Evolutionary conservation across 1,140 invertebrate genomes (phyloP), one percentile per base, ranked within the genome.

Genomic region (Metopolophium dirhodum): DNA sequence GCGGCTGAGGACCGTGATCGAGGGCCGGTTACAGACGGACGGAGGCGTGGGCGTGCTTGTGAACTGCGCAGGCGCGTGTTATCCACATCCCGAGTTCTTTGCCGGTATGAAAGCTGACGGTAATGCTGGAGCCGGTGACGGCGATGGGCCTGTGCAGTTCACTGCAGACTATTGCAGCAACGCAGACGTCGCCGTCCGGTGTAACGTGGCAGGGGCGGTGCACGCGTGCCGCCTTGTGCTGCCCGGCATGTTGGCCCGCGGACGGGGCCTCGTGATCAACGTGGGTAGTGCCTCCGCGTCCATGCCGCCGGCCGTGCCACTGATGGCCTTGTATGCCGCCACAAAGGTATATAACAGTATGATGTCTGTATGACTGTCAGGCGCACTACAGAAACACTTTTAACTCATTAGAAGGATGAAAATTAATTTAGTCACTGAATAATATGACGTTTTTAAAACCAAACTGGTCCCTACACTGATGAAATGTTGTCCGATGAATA

Each of bases 11-110:
- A 9, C 88, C 51, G 51, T 57, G 20, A 6, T 90, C 88, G 88
- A 90, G 22, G 23, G 9, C n/a, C 51, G 35, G 8, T 45, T 57
- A 2, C 49, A 26, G 6, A 9, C 49, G 35, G 30, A 26, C 86
- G 88, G 88, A 2, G 98, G 99, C 95, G 97, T 99, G 94, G 98
- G 98, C 1, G 97, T 99, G 30, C 96, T 99, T 22, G 96, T 99
- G 8, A 99, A 99, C 95, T 99, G 99, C 96, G 99, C 99, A 1
- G 99, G 99, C 11, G 97, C 98, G 94, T 98, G 98, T 93, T 99
- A 99, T 95, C 96, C 97, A 0, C 97, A 98, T 95, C 99, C 99
- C 0, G 97, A 98, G 94, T 97, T 97, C 94, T 98, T 98, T 95
- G 95, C 97, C 2, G 96, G 97, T 30, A 95, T 97, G 2, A 96